Base-by-base conservation (phyloP, 2,888 invertebrate genomes). In the Apodemia hepburni region DNA sequence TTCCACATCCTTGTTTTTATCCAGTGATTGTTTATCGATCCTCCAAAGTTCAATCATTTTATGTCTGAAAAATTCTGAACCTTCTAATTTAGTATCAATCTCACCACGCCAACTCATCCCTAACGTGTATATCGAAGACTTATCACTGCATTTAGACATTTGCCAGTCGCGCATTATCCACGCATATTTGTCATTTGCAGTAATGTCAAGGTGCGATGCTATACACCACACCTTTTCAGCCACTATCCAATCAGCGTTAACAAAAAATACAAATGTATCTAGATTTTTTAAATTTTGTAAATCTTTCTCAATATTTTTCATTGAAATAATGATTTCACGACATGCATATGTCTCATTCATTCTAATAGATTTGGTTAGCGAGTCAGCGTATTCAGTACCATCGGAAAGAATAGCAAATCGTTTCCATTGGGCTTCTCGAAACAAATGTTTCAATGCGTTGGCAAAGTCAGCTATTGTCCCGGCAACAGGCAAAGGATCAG, bases 321-420 rank as follows among this genome's bases (percentile, higher is more conserved):
- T 11, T 7, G 59, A 61, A 9, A 70, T 35, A 1, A 58, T 51
- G 17, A 58, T 33, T 59, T 65, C 58, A 29, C 61, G 60, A 22
- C 29, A 59, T 17, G 61, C 29, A 54, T 59, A 27, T 38, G 18
- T 58, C 18, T 33, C 57, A 15, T 35, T 60, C 27, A 29, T 54
- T n/a, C 59, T 35, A 3, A 72, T 59, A 0, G 61, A 49, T 11
- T 64, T 49, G 1, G 51, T 29, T 27, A 75, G 68, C 15, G 35
- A 64, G 6, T 64, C 35, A 1, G 75, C 72, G 42, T 71, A 65
- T 2, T 61, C 59, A 4, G 73, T 66, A 5, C 61, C 49, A 29
- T 97, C 96, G 0, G 96, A 95, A 18, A 97, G 78, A 0, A 96
- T 94, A 0, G 96, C 96, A 0, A 97, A 92, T 54, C 95, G 92